These are phyloP conservation scores for Lasiurus cinereus DNA, from an alignment of 2,113 vertebrate species.

Conservation along the genomic window DNA sequence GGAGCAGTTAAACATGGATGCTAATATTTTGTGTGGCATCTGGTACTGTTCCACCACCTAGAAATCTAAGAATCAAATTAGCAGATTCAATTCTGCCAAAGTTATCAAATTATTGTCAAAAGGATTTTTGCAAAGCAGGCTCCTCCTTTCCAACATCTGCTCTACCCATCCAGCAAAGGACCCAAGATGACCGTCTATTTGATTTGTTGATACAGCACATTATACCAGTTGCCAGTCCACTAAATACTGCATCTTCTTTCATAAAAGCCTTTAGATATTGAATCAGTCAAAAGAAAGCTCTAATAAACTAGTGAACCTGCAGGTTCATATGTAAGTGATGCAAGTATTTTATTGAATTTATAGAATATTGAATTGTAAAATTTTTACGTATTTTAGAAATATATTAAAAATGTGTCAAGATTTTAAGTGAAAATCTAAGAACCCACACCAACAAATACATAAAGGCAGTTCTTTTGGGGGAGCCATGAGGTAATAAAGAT, in stretches of 20 bases:
- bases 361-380: slow-evolving; percentile 26
- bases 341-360: slow-evolving; percentile 23
- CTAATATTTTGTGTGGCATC: slow-evolving; percentile 83
- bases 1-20: slow-evolving; percentile 82
- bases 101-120: slow-evolving; percentile 86
- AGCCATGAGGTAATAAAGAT: not conserved
- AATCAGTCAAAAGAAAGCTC: slow-evolving; percentile 57
- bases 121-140: slow-evolving; percentile 80
- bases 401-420: slow-evolving; percentile 8
- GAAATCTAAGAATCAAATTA: slow-evolving; percentile 87
- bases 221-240: slow-evolving; percentile 62
- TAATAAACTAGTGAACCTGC: slow-evolving; percentile 55
- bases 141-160: slow-evolving; percentile 81
- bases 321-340: not conserved
- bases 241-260: slow-evolving; percentile 47
- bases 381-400: slow-evolving; percentile 46
- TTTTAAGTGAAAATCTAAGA: slow-evolving; percentile 49
- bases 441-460: not conserved
- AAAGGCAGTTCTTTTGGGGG: not conserved
- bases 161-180: slow-evolving; percentile 60
- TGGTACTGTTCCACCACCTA: slow-evolving; percentile 80
- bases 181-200: slow-evolving; percentile 56
- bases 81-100: slow-evolving; percentile 82
- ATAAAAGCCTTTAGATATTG: slow-evolving; percentile 56
- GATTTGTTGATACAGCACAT: slow-evolving; percentile 57